Conservation (phyloP, 1,140 invertebrate genomes). For the Agraylea sexmaculata region DNA sequence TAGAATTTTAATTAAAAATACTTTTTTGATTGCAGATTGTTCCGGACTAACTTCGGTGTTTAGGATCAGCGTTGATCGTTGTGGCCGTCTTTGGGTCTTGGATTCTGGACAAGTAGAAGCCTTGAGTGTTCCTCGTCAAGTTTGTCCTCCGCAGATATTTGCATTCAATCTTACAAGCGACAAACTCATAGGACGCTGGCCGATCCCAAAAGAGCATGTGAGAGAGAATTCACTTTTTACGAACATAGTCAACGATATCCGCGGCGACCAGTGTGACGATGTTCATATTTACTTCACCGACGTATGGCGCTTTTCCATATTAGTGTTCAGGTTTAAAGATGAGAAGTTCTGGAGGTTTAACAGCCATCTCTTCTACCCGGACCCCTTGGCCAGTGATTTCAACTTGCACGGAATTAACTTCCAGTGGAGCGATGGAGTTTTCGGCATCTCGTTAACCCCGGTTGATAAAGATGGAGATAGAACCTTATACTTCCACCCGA, state of each 20-base stretch:
- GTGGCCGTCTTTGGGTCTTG: conserved; percentile 60
- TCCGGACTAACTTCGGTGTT: conserved; percentile 63
- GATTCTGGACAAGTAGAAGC: conserved; percentile 66
- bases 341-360: conserved; percentile 58
- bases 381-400: conserved; percentile 58
- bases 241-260: conserved; percentile 60
- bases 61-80: conserved; percentile 57
- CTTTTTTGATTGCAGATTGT: conserved; percentile 36
- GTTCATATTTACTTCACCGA: conserved; percentile 59
- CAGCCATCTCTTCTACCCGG: conserved; percentile 64
- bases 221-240: conserved; percentile 61
- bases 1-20: too few species aligned
- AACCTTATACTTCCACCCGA: conserved; percentile 62
- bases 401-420: conserved; percentile 60
- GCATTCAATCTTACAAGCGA: conserved; percentile 60
- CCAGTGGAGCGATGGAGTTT: conserved; percentile 71
- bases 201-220: conserved; percentile 51
- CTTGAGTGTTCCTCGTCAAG: conserved; percentile 49
- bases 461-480: conserved; percentile 42
- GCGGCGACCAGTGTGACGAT: conserved; percentile 48
- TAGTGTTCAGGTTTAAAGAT: conserved; percentile 55
- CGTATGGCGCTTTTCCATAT: conserved; percentile 61
- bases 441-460: conserved; percentile 59
- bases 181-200: conserved; percentile 45
- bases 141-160: conserved; percentile 62